Evolutionary conservation across 2,888 invertebrate species (phyloP), one percentile per base, ranked within the genome.

Genomic region (Drosophila cognata): DNA sequence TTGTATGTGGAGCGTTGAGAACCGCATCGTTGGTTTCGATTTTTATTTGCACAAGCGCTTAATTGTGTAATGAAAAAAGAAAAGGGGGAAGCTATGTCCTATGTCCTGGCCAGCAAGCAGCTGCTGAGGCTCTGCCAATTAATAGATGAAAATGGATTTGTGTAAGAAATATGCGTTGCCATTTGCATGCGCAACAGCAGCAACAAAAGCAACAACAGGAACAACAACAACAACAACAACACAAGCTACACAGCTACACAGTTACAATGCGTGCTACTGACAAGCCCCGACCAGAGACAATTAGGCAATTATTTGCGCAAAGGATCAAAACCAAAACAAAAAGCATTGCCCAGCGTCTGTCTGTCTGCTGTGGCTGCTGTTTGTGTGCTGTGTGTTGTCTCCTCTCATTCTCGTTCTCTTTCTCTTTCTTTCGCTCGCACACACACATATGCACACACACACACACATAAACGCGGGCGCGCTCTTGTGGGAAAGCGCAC

Each of bases 281-380:
- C 79, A 82, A 79, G 79, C 74, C 82, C 80, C 71, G 81, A 81
- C 74, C 88, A 86, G 81, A 85, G 87, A 89, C 90, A 90, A 90
- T 89, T 88, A 86, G 86, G 85, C 88, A 91, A 90, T 91, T 90
- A 91, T 90, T 90, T 91, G 80, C 84, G 84, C 82, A 90, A 90
- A 90, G 89, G 91, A 90, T 90, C 88, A 90, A 80, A 85, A 78
- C 76, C 86, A 89, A 82, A 89, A 89, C 89, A 86, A 88, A 88
- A 87, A 86, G 82, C 89, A 78, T 68, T 70, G 68, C 81, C 60
- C 53, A 67, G 51, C 61, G 55, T 52, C 41, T 71, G 66, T 72
- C 57, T 72, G 51, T 62, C 63, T 74, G 63, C 41, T 52, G 52
- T 8, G 33, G 46, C 11, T 18, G 28, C 41, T 71, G 41, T 67